phyloP scores from a whole-genome alignment of 1,140 invertebrate genomes.

The Bombyx mandarina region DNA sequence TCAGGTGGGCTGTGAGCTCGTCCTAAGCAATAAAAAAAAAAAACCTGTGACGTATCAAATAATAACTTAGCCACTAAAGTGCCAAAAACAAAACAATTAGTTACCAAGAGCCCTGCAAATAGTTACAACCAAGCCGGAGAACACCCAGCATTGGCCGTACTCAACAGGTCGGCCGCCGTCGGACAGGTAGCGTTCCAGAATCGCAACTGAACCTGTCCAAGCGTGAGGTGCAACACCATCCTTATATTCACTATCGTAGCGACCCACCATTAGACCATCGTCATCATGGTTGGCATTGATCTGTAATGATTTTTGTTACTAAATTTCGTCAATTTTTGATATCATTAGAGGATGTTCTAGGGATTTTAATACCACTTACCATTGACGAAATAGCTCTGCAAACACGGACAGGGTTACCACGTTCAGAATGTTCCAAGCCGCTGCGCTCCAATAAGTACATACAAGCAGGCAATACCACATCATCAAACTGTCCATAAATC shows the following conservation, averaged over 20 bases:
- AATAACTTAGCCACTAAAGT: no score
- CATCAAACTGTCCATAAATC: conserved; percentile 84
- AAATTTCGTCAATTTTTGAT: not conserved
- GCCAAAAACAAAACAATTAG: not conserved
- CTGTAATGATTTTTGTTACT: conserved; percentile 39
- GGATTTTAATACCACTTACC: conserved; percentile 59
- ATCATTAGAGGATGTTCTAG: not conserved
- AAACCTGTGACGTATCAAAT: no score
- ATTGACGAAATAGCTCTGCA: conserved; percentile 79
- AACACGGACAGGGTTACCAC: conserved; percentile 79
- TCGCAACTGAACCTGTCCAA: conserved; percentile 80
- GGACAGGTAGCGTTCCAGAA: conserved; percentile 77
- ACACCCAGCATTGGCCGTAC: conserved; percentile 89
- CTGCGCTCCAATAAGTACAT: conserved; percentile 76
- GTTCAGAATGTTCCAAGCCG: conserved; percentile 73
- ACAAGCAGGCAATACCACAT: conserved; percentile 75
- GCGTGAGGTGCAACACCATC: conserved; percentile 77
- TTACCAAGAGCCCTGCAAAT: conserved; percentile 74
- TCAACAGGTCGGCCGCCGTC: conserved; percentile 78
- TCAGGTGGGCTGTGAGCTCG: no score
- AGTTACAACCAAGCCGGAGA: conserved; percentile 80
- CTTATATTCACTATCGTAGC: conserved; percentile 81
- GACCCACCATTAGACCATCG: conserved; percentile 78
- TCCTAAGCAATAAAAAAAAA: no score
- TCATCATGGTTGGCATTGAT: conserved; percentile 75